phyloP scores from a whole-genome alignment of 2,888 invertebrate species.

The Ormyrus pomaceus region DNA sequence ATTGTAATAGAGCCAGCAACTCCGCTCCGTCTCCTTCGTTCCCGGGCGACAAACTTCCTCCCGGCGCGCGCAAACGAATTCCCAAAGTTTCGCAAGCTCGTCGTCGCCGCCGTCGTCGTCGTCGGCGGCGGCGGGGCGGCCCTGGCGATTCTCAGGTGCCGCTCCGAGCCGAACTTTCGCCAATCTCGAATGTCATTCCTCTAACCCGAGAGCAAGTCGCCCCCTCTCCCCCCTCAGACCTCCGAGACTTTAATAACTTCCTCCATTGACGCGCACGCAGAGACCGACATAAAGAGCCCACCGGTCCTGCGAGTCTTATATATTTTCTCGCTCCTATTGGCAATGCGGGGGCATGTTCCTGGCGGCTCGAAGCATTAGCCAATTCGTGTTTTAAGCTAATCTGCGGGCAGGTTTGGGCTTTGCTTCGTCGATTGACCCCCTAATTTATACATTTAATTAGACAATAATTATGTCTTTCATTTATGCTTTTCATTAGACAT shows the following conservation, averaged over 20 bases:
- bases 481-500: too few species aligned
- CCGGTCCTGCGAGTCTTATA: too few species aligned
- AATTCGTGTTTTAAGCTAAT: too few species aligned
- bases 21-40: background rate
- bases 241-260: conserved; percentile 45
- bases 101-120: background rate
- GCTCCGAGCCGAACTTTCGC: conserved; percentile 34
- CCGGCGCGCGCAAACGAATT: conserved; percentile 23
- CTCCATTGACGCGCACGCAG: background rate
- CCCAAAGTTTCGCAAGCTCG: conserved; percentile 21
- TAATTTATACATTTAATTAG: too few species aligned
- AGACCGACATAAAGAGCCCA: too few species aligned
- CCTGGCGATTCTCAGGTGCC: conserved; percentile 22
- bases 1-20: conserved; percentile 13
- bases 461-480: too few species aligned
- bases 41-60: background rate
- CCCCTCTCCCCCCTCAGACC: background rate
- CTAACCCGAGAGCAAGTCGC: background rate
- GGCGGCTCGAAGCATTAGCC: too few species aligned
- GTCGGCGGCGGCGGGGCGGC: too few species aligned
- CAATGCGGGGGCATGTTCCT: too few species aligned
- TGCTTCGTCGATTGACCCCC: too few species aligned
- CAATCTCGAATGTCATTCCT: conserved; percentile 39
- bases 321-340: too few species aligned
- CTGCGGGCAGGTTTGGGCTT: too few species aligned